phyloP scores from a whole-genome alignment of 2,888 invertebrate species.

The Cantharis rufa region DNA sequence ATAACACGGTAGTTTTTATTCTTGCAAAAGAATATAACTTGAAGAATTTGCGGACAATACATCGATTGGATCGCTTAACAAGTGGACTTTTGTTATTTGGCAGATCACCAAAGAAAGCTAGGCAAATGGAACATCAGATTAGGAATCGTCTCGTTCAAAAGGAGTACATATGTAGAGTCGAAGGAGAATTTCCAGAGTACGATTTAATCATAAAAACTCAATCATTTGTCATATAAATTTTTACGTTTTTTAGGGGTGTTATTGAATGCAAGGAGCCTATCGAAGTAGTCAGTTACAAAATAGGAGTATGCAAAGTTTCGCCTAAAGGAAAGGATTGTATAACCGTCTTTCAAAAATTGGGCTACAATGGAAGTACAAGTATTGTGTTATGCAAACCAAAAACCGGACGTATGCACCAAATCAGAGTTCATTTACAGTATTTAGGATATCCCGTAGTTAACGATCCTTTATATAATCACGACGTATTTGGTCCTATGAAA shows the following conservation, averaged over 20 bases:
- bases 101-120: slow-evolving; percentile 88
- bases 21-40: slow-evolving; percentile 94
- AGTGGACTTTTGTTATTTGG: slow-evolving; percentile 91
- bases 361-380: slow-evolving; percentile 87
- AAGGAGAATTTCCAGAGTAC: slow-evolving; percentile 92
- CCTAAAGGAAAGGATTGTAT: slow-evolving; percentile 91
- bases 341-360: slow-evolving; percentile 88
- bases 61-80: slow-evolving; percentile 94
- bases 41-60: slow-evolving; percentile 91
- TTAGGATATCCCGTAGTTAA: slow-evolving; percentile 97
- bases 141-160: slow-evolving; percentile 89
- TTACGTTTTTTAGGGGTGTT: slow-evolving; percentile 64
- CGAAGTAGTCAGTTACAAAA: slow-evolving; percentile 92
- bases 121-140: slow-evolving; percentile 95
- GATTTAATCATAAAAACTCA: slow-evolving; percentile 45
- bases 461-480: slow-evolving; percentile 95
- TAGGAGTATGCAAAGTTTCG: slow-evolving; percentile 94
- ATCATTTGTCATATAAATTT: slow-evolving; percentile 25
- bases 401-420: slow-evolving; percentile 99
- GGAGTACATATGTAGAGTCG: slow-evolving; percentile 93
- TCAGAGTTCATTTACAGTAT: slow-evolving; percentile 96
- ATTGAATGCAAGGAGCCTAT: slow-evolving; percentile 89
- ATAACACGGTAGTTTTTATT: slow-evolving; percentile 96
- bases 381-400: slow-evolving; percentile 93
- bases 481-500: slow-evolving; percentile 91